A percentile compares a stretch with the other conserved stretches of the same genome.
Evolutionary conservation across 2,113 vertebrate species (phyloP).

Genomic region (Aptenodytes forsteri): DNA sequence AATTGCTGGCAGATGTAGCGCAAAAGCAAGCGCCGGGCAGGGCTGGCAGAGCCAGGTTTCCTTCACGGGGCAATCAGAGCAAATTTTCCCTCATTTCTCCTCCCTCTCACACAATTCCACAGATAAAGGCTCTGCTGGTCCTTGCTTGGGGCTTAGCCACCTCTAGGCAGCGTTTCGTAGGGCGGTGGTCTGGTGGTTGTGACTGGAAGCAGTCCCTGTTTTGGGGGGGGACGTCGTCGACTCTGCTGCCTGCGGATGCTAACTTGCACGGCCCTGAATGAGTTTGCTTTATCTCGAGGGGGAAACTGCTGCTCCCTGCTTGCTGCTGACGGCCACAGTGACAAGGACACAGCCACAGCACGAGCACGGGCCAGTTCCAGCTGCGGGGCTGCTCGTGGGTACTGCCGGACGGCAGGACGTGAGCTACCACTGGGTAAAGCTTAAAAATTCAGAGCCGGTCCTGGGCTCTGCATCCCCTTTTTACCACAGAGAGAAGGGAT

Average conservation of each 20-base stretch:
- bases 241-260: background rate
- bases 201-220: background rate
- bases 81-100: background rate
- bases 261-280: accelerated
- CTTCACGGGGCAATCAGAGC: accelerated
- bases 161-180: background rate
- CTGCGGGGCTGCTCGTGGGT: background rate
- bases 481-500: background rate
- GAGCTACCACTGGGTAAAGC: background rate
- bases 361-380: accelerated
- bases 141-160: background rate
- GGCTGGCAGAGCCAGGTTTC: background rate
- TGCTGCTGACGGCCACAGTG: background rate
- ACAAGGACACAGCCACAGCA: background rate
- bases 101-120: background rate
- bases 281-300: background rate
- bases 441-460: background rate
- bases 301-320: background rate
- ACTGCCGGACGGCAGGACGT: accelerated
- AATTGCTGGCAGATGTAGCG: background rate
- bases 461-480: background rate
- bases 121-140: background rate
- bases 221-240: accelerated
- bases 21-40: accelerated
- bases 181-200: background rate